Base-by-base conservation (phyloP, 2,888 invertebrate genomes). In the Himalopsyche tibetana region DNA sequence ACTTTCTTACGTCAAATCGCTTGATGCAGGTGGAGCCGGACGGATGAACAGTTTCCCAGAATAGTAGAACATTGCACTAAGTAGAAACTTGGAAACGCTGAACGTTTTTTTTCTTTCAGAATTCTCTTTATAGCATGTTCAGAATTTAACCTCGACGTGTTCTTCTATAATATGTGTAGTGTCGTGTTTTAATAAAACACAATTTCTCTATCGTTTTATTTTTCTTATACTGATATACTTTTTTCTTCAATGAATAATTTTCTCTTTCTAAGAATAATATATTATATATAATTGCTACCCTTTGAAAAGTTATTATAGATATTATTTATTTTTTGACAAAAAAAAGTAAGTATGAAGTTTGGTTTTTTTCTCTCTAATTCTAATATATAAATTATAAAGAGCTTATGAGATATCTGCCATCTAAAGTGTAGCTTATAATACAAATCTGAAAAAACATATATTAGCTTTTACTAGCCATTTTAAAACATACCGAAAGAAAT, bases 41-140 rank as follows among this genome's bases (percentile, higher is more conserved):
- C 63, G 63, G 63, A 28, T 51, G 28, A 74, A 74, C 74, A 74
- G 38, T 74, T 74, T 74, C 74, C 74, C 74, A 38, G 74, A 36
- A 74, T 36, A 74, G 74, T 36, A 74, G 12, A 74, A 74, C 74
- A 74, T 36, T 15, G 28, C 74, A 36, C 74, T 74, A 74, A 36
- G 36, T 38, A 12, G 28, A 28, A 74, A 36, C 74, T 74, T 74
- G 9, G 74, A 38, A 74, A 74, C n/a, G 74, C 36, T 36, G 38
- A 11, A 38, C 28, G 74, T 74, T 74, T 74, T 69, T n/a, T 74
- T 74, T 74, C 74, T 74, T 74, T 36, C 11, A 38, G 74, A 74
- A 74, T 74, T 36, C 15, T 36, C 36, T 74, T 36, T 38, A 36
- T 74, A 74, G 36, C 38, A 74, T 74, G 74, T 74, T 74, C 74